Evolutionary conservation across 2,113 vertebrate species (phyloP), one percentile per base, ranked within the genome.

Genomic region (Caranx melampygus): DNA sequence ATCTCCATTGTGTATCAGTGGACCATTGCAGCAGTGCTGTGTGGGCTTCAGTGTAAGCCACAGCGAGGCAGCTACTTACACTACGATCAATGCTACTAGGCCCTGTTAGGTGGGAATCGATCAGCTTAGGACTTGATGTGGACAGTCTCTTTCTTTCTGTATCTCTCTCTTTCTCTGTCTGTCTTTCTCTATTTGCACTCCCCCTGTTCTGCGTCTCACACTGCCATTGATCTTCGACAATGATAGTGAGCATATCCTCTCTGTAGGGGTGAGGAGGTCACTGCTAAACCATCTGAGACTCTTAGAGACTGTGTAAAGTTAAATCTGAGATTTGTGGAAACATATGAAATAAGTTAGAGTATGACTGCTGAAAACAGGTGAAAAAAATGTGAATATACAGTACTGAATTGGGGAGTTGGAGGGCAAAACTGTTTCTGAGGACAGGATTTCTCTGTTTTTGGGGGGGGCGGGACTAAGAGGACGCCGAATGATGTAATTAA

Each of bases 1-100:
- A 20, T 47, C 59, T 67, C 13, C 52, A 61, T 21, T 66, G 78
- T 80, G 66, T 73, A 68, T 80, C 81, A 80, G 71, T 74, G 21
- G 73, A 83, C 70, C 68, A 77, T 54, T 83, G 67, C 72, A 35
- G 78, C 51, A 13, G 54, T 76, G 78, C 68, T 84, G 83, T 79
- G 85, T 87, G 84, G 86, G 83, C 83, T 86, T 78, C 81, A 37
- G 66, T 79, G 37, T 89, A 85, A 89, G 81, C 84, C 90, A 84
- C 87, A 91, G 82, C 55, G 9, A 80, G 79, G 86, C 88, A 88
- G 89, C 87, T 93, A 90, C 92, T 93, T 93, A 94, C 86, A 79
- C 75, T 74, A 51, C 82, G 42, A 94, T 95, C 92, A 89, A 94
- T 94, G 90, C 83, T 81, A 91, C 91, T 77, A 89, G 79, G 89